A percentile compares a stretch with the other conserved stretches of the same genome.
phyloP scores from a whole-genome alignment of 2,113 vertebrate genomes.

The Entosphenus tridentatus region DNA sequence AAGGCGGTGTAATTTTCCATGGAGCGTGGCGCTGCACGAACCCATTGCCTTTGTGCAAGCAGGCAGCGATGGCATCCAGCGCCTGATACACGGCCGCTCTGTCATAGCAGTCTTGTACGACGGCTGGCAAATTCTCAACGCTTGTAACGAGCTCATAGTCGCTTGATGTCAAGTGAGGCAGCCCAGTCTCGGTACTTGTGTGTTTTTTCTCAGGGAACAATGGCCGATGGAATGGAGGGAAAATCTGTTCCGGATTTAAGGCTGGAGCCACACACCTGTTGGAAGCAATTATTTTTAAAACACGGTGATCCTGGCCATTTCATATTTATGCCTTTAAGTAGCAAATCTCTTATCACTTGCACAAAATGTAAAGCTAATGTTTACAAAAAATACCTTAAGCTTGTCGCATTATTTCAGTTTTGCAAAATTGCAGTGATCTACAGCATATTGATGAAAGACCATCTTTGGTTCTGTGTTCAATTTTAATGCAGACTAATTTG shows the following conservation, averaged over 20 bases:
- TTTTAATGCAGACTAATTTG: not conserved
- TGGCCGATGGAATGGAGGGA: constrained; percentile 30
- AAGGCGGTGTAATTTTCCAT: constrained; percentile 28
- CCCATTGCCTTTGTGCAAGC: constrained; percentile 48
- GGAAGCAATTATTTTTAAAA: not conserved
- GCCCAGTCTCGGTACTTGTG: not conserved
- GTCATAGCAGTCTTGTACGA: constrained; percentile 33
- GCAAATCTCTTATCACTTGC: no score
- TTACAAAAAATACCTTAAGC: no score
- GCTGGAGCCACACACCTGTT: constrained; percentile 51
- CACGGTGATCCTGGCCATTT: no score
- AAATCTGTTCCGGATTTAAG: constrained; percentile 52
- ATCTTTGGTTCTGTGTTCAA: not conserved
- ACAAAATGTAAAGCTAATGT: no score
- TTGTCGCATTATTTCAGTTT: not conserved
- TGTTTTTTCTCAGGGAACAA: constrained; percentile 28
- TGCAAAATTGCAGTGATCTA: constrained; percentile 3
- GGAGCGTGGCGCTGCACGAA: constrained; percentile 68
- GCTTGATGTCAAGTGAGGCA: constrained; percentile 12
- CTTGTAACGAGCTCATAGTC: constrained; percentile 41
- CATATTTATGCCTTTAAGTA: no score
- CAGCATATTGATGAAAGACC: not conserved
- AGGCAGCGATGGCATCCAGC: constrained; percentile 39
- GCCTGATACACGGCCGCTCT: constrained; percentile 54
- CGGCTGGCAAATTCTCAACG: constrained; percentile 25